Base-by-base conservation (phyloP, 2,888 invertebrate genomes). In the Drosophila anomalata region DNA sequence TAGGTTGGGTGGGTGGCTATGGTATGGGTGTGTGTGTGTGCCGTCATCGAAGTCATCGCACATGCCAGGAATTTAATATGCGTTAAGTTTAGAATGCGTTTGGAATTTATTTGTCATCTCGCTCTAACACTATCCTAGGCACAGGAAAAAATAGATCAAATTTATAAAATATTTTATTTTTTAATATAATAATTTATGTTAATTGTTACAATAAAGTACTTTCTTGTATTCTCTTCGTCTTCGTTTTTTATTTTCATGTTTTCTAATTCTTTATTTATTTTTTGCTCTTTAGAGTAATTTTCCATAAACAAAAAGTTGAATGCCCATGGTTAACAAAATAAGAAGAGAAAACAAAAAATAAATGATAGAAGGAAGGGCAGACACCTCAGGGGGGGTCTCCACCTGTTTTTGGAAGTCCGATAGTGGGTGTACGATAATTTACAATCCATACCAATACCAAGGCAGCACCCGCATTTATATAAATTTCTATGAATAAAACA, bases 51-150 rank as follows among this genome's bases (percentile, higher is more conserved):
- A 33, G 50, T 56, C 44, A 54, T 73, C 68, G 86, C 76, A 74
- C 83, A 83, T 83, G 89, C 70, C 73, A 55, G 60, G 88, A 88
- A 82, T 87, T 78, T 50, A 70, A 79, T 65, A 86, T 82, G 54
- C 71, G 62, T 68, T 56, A 63, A 69, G 73, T 61, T 54, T 67
- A 80, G 73, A 82, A 85, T 82, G 87, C 81, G 87, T 77, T 82
- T 82, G 86, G 87, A 85, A 87, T 85, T 78, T 53, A 54, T 47
- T 61, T 54, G 39, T 26, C 29, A 36, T 51, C 36, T 54, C 24
- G 11, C 17, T 65, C 66, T 52, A 14, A 31, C 11, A 11, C 33
- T 26, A 12, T 22, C 11, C 8, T 12, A 33, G 33, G 17, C 33
- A 59, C 41, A 8, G 17, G 12, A 53, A 53, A 51, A 36, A 48